Evolutionary conservation across 2,888 invertebrate genomes (phyloP).

Genomic region (Tolmerus cingulatus): DNA sequence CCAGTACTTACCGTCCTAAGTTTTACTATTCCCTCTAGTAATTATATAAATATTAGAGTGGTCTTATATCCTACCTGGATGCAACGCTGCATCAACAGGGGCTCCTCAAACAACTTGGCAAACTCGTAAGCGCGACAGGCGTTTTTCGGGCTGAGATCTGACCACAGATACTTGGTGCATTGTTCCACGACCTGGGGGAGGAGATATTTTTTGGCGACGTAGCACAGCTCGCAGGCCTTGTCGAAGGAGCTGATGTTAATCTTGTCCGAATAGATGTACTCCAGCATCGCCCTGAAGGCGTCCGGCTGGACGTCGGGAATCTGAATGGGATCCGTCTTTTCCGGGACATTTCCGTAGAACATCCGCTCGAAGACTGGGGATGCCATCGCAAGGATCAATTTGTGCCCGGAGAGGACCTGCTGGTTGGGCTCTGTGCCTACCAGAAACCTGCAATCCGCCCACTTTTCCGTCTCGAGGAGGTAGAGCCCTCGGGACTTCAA

Average conservation of each 20-base stretch:
- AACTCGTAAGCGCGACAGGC: conserved; percentile 88
- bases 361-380: conserved; percentile 89
- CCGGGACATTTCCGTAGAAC: conserved; percentile 86
- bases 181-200: conserved; percentile 82
- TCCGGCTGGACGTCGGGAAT: conserved; percentile 87
- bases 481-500: conserved; percentile 78
- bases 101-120: conserved; percentile 84
- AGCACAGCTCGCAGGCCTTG: conserved; percentile 86
- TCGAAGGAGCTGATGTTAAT: conserved; percentile 83
- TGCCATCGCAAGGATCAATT: conserved; percentile 83
- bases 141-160: conserved; percentile 72
- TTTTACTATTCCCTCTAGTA: neutral
- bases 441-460: conserved; percentile 80
- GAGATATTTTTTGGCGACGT: conserved; percentile 90
- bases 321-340: conserved; percentile 78
- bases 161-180: conserved; percentile 86
- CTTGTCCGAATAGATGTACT: conserved; percentile 85
- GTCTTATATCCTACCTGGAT: conserved; percentile 68
- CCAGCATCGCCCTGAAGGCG: conserved; percentile 81
- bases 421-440: conserved; percentile 82
- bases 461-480: conserved; percentile 79
- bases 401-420: conserved; percentile 74
- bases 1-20: neutral
- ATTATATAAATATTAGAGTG: neutral
- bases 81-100: conserved; percentile 81